Evolutionary conservation across 2,888 invertebrate species (phyloP), one percentile per base, ranked within the genome.

Genomic region (Dermolepida albohirtum): DNA sequence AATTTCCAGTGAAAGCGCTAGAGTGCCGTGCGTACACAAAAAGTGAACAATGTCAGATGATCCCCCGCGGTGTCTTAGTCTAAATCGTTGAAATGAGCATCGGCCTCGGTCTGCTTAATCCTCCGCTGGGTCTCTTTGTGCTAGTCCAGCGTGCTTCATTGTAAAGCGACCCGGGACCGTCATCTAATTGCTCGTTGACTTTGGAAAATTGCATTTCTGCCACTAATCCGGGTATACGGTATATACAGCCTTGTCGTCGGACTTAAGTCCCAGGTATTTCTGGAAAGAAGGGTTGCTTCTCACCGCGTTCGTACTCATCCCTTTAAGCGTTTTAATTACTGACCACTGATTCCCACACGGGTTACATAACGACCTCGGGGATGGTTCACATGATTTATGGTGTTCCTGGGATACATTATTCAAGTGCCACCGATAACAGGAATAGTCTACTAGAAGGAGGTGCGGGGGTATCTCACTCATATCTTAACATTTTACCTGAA

Each of bases 401-500:
- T 66, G 54, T 47, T 66, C 40, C 29, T 43, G 52, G 52, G 47
- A 34, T 66, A 49, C 57, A 57, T 57, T 66, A 57, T 57, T 57
- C 40, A 49, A 57, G 66, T 66, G 66, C 66, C 57, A 66, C 66
- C 50, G 66, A 66, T 57, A 52, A 52, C 59, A 59, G 47, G 11
- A 44, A 44, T 29, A 17, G 14, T 59, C 22, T 22, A 14, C 14
- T 55, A 39, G 66, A 49, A 39, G 54, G 7, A 12, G 17, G 62
- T 16, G 65, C 43, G 57, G 41, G 54, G 41, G 22, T 39, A 47
- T 41, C 14, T 27, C 44, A 44, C 43, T 29, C 59, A 12, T 59
- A 59, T 59, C 47, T 59, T 59, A 57, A 50, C 50, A 39, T 57
- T 74, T 69, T 75, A 75, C 75, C 75, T 75, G 75, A 70, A 66